A percentile compares a stretch with the other conserved stretches of the same genome.
Evolutionary conservation across 1,140 invertebrate genomes (phyloP).

Genomic region (Aphaenogaster floridana): DNA sequence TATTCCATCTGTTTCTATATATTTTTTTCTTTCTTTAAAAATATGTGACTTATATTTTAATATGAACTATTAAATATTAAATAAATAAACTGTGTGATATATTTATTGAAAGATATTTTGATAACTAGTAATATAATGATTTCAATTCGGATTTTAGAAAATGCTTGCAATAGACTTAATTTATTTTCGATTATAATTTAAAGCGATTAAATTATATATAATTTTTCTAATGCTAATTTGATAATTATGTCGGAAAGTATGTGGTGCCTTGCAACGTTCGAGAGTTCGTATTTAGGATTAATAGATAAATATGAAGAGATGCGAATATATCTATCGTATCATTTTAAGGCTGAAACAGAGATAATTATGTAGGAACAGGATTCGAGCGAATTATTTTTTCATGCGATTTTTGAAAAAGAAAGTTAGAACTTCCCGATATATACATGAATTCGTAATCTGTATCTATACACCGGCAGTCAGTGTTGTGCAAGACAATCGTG

Average conservation of each 20-base stretch:
- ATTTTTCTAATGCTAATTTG: slow-evolving; percentile 25
- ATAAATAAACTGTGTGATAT: not conserved
- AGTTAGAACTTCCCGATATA: slow-evolving; percentile 29
- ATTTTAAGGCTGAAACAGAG: slow-evolving; percentile 76
- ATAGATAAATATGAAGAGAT: slow-evolving; percentile 30
- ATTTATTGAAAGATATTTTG: slow-evolving; percentile 29
- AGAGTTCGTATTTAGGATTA: slow-evolving; percentile 27
- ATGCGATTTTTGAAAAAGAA: slow-evolving; percentile 4
- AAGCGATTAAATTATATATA: not conserved
- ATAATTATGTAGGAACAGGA: not conserved
- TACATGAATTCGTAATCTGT: slow-evolving; percentile 20
- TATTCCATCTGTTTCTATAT: slow-evolving; percentile 20
- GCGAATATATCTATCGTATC: slow-evolving; percentile 71
- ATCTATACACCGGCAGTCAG: slow-evolving; percentile 21
- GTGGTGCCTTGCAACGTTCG: slow-evolving; percentile 58
- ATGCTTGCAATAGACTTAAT: slow-evolving; percentile 3
- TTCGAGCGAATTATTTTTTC: slow-evolving; percentile 68
- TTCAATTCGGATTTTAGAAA: not conserved
- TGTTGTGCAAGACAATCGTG: slow-evolving; percentile 62
- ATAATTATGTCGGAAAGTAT: slow-evolving; percentile 45
- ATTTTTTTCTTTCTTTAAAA: slow-evolving; percentile 41
- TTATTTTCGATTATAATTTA: not conserved
- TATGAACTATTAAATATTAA: slow-evolving; percentile 21
- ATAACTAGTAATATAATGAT: slow-evolving; percentile 2
- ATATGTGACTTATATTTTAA: slow-evolving; percentile 32